These are phyloP conservation scores for Drosophila nebulosa DNA, from an alignment of 1,140 invertebrate species.

Conservation along the genomic window DNA sequence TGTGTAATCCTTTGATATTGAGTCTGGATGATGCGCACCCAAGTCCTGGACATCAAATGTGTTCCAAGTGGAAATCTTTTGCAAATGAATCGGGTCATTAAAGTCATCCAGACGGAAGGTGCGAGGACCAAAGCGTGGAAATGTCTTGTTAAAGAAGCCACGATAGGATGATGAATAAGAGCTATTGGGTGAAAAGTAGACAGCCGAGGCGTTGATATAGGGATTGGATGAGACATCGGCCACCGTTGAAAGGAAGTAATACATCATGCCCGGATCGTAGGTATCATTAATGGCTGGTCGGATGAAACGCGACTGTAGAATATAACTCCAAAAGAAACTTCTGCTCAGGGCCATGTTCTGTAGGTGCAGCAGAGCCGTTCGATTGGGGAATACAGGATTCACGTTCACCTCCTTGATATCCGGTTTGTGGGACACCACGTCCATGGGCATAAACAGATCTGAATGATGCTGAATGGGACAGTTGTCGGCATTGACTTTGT, in stretches of 20 bases:
- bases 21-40: conserved; percentile 89
- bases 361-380: conserved; percentile 94
- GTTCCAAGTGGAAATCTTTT: conserved; percentile 94
- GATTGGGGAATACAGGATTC: conserved; percentile 96
- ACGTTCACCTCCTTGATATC: conserved; percentile 97
- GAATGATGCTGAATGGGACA: conserved; percentile 93
- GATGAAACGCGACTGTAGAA: conserved; percentile 94
- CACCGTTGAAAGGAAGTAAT: conserved; percentile 96
- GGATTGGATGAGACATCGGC: conserved; percentile 97
- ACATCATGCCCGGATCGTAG: conserved; percentile 98
- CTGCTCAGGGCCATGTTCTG: conserved; percentile 97
- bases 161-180: conserved; percentile 97
- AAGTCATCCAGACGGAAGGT: conserved; percentile 96
- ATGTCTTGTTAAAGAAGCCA: conserved; percentile 98
- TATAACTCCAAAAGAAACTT: conserved; percentile 98
- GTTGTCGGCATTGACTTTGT: conserved; percentile 91
- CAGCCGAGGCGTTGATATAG: conserved; percentile 94
- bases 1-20: conserved; percentile 92
- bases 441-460: conserved; percentile 91
- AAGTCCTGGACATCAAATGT: conserved; percentile 92
- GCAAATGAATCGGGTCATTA: conserved; percentile 95
- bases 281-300: conserved; percentile 94
- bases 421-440: conserved; percentile 94
- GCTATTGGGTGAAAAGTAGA: conserved; percentile 97
- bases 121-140: conserved; percentile 96